phyloP scores from a whole-genome alignment of 2,797 vertebrate genomes.

The Chaetophractus vellerosus region DNA sequence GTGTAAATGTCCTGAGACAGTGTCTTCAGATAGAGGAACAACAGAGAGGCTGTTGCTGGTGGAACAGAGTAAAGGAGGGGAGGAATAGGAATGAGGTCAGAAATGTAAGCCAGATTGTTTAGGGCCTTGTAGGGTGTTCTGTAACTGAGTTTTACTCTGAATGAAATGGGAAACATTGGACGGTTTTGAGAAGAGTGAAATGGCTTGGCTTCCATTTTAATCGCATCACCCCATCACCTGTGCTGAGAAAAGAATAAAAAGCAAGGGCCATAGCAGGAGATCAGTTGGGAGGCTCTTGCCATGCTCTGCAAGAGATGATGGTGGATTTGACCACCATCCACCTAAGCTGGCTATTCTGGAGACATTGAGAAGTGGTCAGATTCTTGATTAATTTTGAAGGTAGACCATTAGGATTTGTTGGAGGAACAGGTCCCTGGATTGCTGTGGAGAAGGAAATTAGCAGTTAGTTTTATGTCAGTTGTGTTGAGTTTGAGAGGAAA shows the following conservation, averaged over 20 bases:
- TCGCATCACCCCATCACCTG: neutral
- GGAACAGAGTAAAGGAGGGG: neutral
- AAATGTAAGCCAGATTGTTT: neutral
- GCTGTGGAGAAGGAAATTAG: neutral
- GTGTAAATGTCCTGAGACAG: too few species aligned
- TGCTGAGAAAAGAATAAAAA: neutral
- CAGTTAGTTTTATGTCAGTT: constrained; percentile 1
- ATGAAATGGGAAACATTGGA: neutral
- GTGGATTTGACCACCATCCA: neutral
- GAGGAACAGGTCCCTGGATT: neutral
- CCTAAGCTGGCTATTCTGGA: neutral
- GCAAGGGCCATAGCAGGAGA: neutral
- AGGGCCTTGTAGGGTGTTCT: neutral
- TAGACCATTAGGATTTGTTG: neutral
- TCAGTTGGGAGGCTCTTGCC: neutral
- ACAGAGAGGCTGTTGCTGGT: neutral
- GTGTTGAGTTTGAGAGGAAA: neutral
- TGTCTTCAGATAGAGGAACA: neutral
- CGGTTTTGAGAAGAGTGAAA: neutral
- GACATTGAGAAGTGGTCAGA: neutral
- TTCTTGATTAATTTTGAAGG: neutral
- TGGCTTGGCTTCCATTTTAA: neutral
- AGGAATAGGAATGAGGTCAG: neutral
- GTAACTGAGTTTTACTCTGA: neutral
- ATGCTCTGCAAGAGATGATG: neutral